Conservation (phyloP, 2,797 vertebrate genomes). For the Trichosurus vulpecula region DNA sequence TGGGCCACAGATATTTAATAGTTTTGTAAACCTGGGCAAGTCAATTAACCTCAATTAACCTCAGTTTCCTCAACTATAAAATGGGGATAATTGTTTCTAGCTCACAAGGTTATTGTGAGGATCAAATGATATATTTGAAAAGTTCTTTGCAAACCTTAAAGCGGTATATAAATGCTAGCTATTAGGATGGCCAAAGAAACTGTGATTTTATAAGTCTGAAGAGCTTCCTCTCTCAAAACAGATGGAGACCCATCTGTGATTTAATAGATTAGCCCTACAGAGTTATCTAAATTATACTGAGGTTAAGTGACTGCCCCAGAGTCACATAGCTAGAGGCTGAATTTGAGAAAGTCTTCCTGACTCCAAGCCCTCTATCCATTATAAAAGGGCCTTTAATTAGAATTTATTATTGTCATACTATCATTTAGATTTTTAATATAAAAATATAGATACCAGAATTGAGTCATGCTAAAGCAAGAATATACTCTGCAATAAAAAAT, state of each 20-base stretch:
- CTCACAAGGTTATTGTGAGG: neutral
- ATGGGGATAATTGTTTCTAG: neutral
- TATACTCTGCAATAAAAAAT: neutral
- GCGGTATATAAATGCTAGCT: neutral
- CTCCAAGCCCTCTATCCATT: neutral
- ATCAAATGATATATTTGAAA: neutral
- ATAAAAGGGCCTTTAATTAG: neutral
- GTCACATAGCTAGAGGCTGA: neutral
- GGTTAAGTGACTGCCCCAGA: neutral
- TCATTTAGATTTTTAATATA: neutral
- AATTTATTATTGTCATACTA: neutral
- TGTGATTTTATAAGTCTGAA: neutral
- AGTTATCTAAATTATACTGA: neutral
- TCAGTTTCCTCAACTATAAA: neutral
- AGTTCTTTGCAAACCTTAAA: neutral
- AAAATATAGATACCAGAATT: neutral
- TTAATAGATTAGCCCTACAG: neutral
- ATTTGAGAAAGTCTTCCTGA: neutral
- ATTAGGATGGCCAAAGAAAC: neutral
- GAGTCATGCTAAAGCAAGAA: neutral
- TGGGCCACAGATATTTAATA: neutral
- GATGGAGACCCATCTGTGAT: neutral
- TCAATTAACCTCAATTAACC: neutral
- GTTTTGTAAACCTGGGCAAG: neutral
- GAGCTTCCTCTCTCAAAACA: neutral